Base-by-base conservation (phyloP, 2,797 vertebrate species). In the Pseudotriccus pelzelni region DNA sequence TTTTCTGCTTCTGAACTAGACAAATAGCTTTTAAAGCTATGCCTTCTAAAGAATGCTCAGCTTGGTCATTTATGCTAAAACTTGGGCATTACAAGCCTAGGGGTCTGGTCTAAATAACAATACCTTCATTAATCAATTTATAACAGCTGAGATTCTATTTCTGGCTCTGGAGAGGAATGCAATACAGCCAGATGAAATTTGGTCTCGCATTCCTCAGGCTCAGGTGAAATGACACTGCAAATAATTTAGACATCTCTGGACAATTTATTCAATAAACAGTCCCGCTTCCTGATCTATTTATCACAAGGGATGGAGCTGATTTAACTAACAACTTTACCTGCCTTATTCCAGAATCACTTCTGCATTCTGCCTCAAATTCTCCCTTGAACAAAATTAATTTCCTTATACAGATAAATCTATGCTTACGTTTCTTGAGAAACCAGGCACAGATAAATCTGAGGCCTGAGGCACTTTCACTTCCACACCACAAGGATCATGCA, bases 71-170 rank as follows among this genome's bases (percentile, higher is more conserved):
- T 93, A 88, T 86, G 91, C 83, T 88, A 94, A 86, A 94, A 73
- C 64, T 76, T 90, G 62, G 78, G 68, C 78, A 93, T 66, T 89
- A 93, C 78, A 94, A 84, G 74, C 92, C 90, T 92, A 77, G 69
- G 89, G 89, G 69, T 86, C 83, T 91, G 69, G 66, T 91, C 73
- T 95, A 95, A 95, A 84, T 86, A 89, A 96, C 91, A 96, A 92
- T 84, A 91, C 76, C n/a, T 88, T 87, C 89, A 92, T 94, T 96
- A 96, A 93, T 96, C 92, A 91, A 86, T 87, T 84, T 92, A 66
- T 89, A 96, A 81, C 87, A 93, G 84, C 82, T 67, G n/a, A 86
- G 74, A 91, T 85, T 43, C 82, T 92, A 89, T 84, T 96, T 85
- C 91, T 91, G 83, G 80, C 76, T 96, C 73, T 67, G 44, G 46